Conservation (phyloP, 2,888 invertebrate genomes). For the Apotomis capreana region DNA sequence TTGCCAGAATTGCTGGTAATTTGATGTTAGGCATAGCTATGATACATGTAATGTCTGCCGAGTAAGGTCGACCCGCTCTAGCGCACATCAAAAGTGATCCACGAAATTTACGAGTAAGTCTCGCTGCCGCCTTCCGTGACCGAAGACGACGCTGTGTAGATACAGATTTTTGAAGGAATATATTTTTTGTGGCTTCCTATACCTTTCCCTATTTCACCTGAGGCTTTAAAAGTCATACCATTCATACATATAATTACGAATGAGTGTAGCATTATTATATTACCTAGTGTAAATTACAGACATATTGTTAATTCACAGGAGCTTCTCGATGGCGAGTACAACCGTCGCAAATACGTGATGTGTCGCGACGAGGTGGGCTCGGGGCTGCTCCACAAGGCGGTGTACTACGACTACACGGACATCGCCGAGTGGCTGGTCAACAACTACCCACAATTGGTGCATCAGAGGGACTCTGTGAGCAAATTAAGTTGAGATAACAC, state of each 20-base stretch:
- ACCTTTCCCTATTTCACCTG: too few species aligned
- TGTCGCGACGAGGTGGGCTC: conserved; percentile 88
- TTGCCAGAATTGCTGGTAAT: conserved; percentile 80
- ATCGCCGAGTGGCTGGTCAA: conserved; percentile 88
- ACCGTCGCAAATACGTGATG: conserved; percentile 67
- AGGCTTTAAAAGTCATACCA: too few species aligned
- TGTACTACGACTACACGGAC: conserved; percentile 88
- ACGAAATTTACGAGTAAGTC: too few species aligned
- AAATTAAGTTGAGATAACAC: background rate
- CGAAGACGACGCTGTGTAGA: too few species aligned
- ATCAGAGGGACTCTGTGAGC: conserved; percentile 81
- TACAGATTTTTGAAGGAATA: too few species aligned
- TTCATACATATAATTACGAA: too few species aligned
- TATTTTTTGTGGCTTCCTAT: too few species aligned
- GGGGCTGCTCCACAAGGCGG: conserved; percentile 91
- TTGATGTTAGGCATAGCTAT: background rate
- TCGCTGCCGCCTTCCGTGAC: too few species aligned
- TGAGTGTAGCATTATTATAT: background rate
- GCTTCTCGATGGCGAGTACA: conserved; percentile 69
- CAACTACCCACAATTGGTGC: conserved; percentile 86
- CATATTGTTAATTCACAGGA: conserved; percentile 57
- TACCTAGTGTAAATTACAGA: background rate
- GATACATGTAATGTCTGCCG: too few species aligned
- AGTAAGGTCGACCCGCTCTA: too few species aligned
- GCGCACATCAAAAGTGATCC: too few species aligned